Evolutionary conservation across 2,113 vertebrate species (phyloP), one percentile per base, ranked within the genome.

Genomic region (Sula dactylatra): DNA sequence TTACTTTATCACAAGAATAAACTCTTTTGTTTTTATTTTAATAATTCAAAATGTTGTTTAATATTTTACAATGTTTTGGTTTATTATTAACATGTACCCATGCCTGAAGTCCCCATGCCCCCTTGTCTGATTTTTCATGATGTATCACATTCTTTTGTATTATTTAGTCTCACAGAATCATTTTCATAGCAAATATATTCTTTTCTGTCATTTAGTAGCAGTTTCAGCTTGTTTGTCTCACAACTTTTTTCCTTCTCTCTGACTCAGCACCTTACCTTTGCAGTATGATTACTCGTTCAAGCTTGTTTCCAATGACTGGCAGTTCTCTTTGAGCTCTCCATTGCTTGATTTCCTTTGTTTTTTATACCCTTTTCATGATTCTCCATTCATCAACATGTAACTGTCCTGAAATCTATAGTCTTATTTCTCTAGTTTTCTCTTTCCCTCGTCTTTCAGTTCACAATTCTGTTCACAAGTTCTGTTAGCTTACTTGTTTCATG

Each of bases 61-160:
- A 95, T 95, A 95, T 94, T 95, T 95, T 72, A 94, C 73, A 72
- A 21, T 69, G 38, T 8, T 92, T 86, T 82, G 24, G 5, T 95
- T 90, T 90, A 74, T 92, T 94, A 66, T 82, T 62, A 81, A 71
- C 44, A 34, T 16, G 2, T 64, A 59, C 49, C 70, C 27, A 25
- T 82, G 65, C 58, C 16, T 85, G 64, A 78, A 64, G 69, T 92
- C 10, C 9, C 13, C 7, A 1, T 38, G 56, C 13, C 27, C 34
- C 34, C 19, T 64, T 76, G 47, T 82, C 44, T 91, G 70, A 36
- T 67, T 92, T 73, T 64, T 79, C 22, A 71, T 81, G 13, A 8
- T 2, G 0, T 54, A 34, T 91, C 66, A 16, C 11, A 2, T 61
- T 65, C 21, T 74, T 49, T 67, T 17, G 3, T 50, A 27, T 40